phyloP scores from a whole-genome alignment of 2,113 vertebrate genomes.

The Haemorhous mexicanus region DNA sequence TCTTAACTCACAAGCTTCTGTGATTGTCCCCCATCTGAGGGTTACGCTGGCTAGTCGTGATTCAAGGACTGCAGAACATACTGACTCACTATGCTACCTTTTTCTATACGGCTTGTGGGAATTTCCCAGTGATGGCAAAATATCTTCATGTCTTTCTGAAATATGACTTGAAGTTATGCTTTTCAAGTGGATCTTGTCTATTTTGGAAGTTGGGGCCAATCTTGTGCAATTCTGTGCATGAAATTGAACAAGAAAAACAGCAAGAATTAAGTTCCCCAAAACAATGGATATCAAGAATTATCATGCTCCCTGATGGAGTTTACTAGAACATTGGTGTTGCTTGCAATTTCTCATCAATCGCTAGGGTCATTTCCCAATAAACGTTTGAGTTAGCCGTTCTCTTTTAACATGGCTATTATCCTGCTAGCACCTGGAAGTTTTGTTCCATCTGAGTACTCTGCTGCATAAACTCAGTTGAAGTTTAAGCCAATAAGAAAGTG shows the following conservation, averaged over 20 bases:
- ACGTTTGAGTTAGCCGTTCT: not conserved
- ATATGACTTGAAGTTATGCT: not conserved
- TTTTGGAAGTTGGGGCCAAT: not conserved
- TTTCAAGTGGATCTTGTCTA: not conserved
- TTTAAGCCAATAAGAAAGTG: not conserved
- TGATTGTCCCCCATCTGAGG: not conserved
- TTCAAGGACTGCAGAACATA: not conserved
- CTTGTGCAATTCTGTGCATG: not conserved
- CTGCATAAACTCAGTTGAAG: not conserved
- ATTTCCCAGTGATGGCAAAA: not conserved
- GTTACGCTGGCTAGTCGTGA: not conserved
- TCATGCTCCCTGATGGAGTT: not conserved
- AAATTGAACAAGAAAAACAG: not conserved
- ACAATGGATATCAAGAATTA: not conserved
- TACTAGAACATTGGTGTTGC: not conserved
- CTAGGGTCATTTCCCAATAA: not conserved
- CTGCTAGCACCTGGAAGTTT: not conserved
- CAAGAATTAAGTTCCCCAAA: not conserved
- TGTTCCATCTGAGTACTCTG: not conserved
- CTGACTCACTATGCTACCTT: not conserved
- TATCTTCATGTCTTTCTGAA: not conserved
- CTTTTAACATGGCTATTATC: not conserved
- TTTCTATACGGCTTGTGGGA: not conserved
- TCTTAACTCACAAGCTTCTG: not conserved
- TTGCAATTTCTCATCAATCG: not conserved